phyloP scores from a whole-genome alignment of 2,113 vertebrate genomes.

The Leptocoma aspasia region DNA sequence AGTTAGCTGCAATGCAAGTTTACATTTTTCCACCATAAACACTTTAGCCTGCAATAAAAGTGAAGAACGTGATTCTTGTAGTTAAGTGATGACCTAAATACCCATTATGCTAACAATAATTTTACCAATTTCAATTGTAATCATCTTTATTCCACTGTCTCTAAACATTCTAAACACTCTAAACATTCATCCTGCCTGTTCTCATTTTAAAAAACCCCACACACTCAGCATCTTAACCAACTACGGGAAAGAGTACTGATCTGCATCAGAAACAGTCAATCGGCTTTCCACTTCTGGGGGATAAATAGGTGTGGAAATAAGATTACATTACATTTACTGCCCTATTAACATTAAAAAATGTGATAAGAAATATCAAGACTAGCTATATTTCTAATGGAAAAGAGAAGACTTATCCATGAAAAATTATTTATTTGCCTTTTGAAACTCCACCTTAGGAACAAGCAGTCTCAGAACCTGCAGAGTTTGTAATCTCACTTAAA shows the following conservation, averaged over 20 bases:
- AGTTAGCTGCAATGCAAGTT: background rate
- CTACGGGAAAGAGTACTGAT: background rate
- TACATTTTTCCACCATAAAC: background rate
- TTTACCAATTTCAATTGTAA: background rate
- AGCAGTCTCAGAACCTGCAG: background rate
- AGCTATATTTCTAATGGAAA: background rate
- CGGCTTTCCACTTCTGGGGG: background rate
- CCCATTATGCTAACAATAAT: background rate
- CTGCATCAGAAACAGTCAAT: background rate
- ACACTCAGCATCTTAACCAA: background rate
- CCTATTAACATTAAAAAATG: background rate
- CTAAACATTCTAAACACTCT: background rate
- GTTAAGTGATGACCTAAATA: background rate
- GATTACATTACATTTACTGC: background rate
- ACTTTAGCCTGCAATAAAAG: background rate
- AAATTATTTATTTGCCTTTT: background rate
- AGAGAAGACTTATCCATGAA: background rate
- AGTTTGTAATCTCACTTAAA: background rate
- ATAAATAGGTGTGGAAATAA: background rate
- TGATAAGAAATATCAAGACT: background rate
- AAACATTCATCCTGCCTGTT: background rate
- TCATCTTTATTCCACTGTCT: background rate
- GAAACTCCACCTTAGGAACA: constrained; percentile 11
- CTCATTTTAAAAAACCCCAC: background rate
- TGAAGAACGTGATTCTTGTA: background rate